Percentiles rank a stretch among this genome's conserved stretches.
phyloP scores from a whole-genome alignment of 2,797 vertebrate genomes.

The Craterocephalus amniculus region DNA sequence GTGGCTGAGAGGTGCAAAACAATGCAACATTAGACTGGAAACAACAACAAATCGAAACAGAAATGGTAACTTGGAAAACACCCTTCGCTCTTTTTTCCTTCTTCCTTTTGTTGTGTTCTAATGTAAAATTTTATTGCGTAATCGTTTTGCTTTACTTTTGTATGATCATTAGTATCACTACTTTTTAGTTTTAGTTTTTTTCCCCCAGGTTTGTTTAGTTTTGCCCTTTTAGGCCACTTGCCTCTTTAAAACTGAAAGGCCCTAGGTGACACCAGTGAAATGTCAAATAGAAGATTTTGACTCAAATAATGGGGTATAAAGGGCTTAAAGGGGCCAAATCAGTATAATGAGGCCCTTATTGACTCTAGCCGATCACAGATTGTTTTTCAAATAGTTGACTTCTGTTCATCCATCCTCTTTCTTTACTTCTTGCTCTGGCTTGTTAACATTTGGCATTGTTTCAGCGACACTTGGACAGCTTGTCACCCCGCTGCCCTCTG shows the following conservation, averaged over 20 bases:
- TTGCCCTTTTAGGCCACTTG: background rate
- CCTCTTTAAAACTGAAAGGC: constrained; percentile 15
- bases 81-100: too few species aligned
- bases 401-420: constrained; percentile 63
- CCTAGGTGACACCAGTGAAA: constrained; percentile 15
- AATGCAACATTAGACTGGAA: background rate
- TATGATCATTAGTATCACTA: background rate
- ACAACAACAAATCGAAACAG: background rate
- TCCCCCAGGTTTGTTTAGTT: background rate
- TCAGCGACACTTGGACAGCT: constrained; percentile 71
- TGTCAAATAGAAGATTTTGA: constrained; percentile 50
- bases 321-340: constrained; percentile 45
- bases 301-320: constrained; percentile 38
- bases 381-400: constrained; percentile 57
- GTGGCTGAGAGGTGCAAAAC: background rate
- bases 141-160: background rate
- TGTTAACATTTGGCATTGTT: constrained; percentile 78
- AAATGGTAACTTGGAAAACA: background rate
- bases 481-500: constrained; percentile 74
- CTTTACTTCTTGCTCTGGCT: constrained; percentile 66
- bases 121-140: too few species aligned
- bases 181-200: background rate
- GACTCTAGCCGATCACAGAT: constrained; percentile 55
- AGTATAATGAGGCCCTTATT: constrained; percentile 51
- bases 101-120: background rate